Evolutionary conservation across 2,113 vertebrate species (phyloP).

Genomic region (Microcebus griseorufus): DNA sequence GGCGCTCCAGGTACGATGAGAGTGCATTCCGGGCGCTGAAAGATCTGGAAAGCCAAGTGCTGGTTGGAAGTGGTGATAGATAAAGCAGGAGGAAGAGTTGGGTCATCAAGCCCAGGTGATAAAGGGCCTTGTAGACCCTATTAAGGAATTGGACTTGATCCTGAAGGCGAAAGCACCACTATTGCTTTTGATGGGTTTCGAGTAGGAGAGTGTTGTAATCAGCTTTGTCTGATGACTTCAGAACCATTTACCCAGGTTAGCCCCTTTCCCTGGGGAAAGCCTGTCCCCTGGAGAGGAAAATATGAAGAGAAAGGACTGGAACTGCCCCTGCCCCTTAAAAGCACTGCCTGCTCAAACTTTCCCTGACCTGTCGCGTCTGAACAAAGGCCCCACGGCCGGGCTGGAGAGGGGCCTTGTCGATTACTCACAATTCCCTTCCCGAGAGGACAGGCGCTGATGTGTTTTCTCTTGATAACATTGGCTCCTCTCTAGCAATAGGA

Average conservation of each 20-base stretch:
- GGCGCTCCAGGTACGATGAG: neutral
- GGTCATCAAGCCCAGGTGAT: neutral
- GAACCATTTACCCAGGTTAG: neutral
- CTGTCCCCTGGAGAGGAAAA: conserved; percentile 42
- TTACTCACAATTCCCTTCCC: conserved; percentile 88
- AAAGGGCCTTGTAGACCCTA: neutral
- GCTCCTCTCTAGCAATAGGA: conserved; percentile 88
- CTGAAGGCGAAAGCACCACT: neutral
- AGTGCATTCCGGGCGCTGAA: neutral
- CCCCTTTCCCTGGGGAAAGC: neutral
- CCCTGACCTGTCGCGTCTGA: neutral
- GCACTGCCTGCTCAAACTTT: conserved; percentile 45
- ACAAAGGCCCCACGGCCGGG: conserved; percentile 73
- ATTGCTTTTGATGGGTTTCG: neutral
- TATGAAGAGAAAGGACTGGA: conserved; percentile 39
- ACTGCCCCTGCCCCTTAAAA: neutral
- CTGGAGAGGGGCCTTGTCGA: conserved; percentile 80
- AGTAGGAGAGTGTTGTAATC: neutral
- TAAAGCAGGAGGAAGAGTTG: neutral
- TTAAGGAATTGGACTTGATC: neutral
- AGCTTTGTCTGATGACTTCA: conserved; percentile 13
- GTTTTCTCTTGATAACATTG: conserved; percentile 89
- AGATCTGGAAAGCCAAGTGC: neutral
- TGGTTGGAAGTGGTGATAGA: neutral
- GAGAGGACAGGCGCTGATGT: conserved; percentile 84